A percentile compares a stretch with the other conserved stretches of the same genome.
Evolutionary conservation across 1,140 invertebrate genomes (phyloP).

Genomic region (Acromyrmex echinatior): DNA sequence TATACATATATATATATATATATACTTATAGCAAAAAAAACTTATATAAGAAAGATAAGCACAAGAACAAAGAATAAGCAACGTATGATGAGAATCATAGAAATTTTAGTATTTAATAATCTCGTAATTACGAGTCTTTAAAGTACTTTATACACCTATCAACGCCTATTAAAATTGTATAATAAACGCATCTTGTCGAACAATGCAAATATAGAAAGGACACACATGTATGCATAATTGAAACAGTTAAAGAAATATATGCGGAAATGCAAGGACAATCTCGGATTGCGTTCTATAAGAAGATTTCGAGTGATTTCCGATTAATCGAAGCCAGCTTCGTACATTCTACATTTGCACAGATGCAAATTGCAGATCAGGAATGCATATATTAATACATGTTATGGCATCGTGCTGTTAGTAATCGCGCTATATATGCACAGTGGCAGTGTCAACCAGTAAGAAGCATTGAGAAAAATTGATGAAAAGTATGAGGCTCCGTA

Average conservation of each 20-base stretch:
- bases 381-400: not conserved
- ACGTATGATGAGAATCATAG: not conserved
- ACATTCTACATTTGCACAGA: not conserved
- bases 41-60: not conserved
- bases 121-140: not conserved
- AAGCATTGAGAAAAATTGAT: constrained; percentile 14
- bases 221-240: not conserved
- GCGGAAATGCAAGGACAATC: not conserved
- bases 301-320: not conserved
- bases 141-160: not conserved
- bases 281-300: not conserved
- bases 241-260: not conserved
- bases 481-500: not conserved
- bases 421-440: not conserved
- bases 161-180: not conserved
- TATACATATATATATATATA: too few relatives aligned
- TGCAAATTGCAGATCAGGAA: not conserved
- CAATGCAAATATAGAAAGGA: not conserved
- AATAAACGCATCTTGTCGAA: not conserved
- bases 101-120: not conserved
- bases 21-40: not conserved
- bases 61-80: not conserved
- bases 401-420: not conserved
- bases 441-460: not conserved
- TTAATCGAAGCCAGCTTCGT: not conserved